Base-by-base conservation (phyloP, 2,888 invertebrate genomes). In the Melanostoma scalare region DNA sequence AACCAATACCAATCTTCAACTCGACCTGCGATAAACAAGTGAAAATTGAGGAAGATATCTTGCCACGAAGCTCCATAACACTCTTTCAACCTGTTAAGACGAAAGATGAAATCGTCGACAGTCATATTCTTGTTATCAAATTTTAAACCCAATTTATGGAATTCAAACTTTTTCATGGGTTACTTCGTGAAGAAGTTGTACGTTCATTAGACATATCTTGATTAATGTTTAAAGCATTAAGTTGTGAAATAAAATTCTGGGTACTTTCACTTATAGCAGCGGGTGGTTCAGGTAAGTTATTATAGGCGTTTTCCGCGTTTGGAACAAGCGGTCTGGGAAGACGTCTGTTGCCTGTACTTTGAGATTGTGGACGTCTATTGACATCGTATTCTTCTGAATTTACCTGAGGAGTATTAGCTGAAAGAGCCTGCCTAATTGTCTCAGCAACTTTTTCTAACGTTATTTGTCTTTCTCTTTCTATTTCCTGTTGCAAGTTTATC, bases 391-490 rank as follows among this genome's bases (percentile, higher is more conserved):
- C 42, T 3, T 44, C 42, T 5, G 42, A 44, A 44, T 44, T 44
- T 44, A 8, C 8, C 9, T 44, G 42, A 44, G 6, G 42, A 8
- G 8, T 8, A 8, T 3, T 1, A 44, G 42, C 42, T 44, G 50
- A 8, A 31, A 52, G 30, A 9, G 31, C 0, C 9, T 52, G 30
- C 9, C 50, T 3, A 52, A 31, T 52, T 31, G 50, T 52, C 6
- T 52, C 50, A 1, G 9, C 31, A 30, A 52, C 50, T 52, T 6
- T 52, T 4, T 52, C 50, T 9, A 52, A 30, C 1, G 33, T 52
- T 31, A 52, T 52, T 52, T 52, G 50, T 33, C 50, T 52, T 20
- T 20, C 20, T 20, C 20, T 20, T 52, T 52, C 50, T 31, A 52
- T 52, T 52, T 52, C 50, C 4, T 52, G 8, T 4, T 33, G 50